Evolutionary conservation across 1,140 invertebrate genomes (phyloP).

Genomic region (Lineus longissimus): DNA sequence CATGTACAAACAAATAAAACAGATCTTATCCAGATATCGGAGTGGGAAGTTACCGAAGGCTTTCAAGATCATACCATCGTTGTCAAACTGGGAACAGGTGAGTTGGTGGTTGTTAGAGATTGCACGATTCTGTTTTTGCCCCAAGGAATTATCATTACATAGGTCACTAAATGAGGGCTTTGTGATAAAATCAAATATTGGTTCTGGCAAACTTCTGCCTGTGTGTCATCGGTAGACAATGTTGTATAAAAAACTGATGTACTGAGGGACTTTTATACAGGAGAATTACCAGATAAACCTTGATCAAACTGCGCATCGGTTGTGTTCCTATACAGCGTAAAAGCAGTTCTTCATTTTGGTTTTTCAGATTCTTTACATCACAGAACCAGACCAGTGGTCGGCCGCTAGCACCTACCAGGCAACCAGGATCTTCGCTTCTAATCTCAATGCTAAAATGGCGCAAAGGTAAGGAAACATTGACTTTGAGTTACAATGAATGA

Average conservation of each 20-base stretch:
- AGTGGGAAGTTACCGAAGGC: conserved; percentile 96
- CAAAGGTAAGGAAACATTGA: conserved; percentile 69
- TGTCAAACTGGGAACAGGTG: conserved; percentile 89
- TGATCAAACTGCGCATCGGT: too few relatives aligned
- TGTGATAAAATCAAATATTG: too few relatives aligned
- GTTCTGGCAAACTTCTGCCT: too few relatives aligned
- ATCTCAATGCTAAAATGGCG: conserved; percentile 93
- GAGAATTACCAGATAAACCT: too few relatives aligned
- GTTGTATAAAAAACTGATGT: too few relatives aligned
- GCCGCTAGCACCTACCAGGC: conserved; percentile 95
- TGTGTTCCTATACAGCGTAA: too few relatives aligned
- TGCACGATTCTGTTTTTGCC: too few relatives aligned
- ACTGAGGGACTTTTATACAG: too few relatives aligned
- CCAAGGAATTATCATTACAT: too few relatives aligned
- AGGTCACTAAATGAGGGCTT: too few relatives aligned
- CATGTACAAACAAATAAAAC: conserved; percentile 79
- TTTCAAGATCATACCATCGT: conserved; percentile 91
- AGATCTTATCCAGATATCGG: conserved; percentile 82
- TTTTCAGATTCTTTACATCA: conserved; percentile 73
- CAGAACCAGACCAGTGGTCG: conserved; percentile 62
- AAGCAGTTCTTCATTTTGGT: too few relatives aligned
- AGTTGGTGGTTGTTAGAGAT: neutral
- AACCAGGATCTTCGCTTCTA: conserved; percentile 92
- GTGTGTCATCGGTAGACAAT: too few relatives aligned
- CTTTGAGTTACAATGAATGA: neutral